Evolutionary conservation across 1,140 invertebrate genomes (phyloP), one percentile per base, ranked within the genome.

Genomic region (Zaprionus nigranus): DNA sequence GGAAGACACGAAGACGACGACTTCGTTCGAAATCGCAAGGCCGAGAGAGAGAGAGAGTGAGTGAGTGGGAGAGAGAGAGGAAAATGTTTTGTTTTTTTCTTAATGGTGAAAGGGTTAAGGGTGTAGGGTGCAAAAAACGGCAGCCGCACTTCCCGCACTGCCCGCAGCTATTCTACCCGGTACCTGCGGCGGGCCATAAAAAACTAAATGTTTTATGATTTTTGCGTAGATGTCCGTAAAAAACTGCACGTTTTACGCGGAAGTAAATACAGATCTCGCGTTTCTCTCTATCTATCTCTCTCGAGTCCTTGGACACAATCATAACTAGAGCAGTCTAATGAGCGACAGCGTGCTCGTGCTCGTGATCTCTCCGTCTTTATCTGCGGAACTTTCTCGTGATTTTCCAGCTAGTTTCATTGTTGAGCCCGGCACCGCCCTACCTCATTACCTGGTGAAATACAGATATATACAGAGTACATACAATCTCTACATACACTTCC

Each of bases 371-470:
- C n/a, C 40, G 64, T 46, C 38, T 43, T 49, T 4, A 24, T 28
- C 40, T 20, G 40, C 62, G 69, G 74, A 81, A 76, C 36, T 68
- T 90, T 90, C 81, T 90, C 81, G 81, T 87, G 84, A 90, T 88
- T 88, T 88, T 88, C 84, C 84, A 81, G 67, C 65, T 46, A 88
- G 56, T 81, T 87, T 88, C 84, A 88, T 88, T 88, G 84, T 88
- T 78, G 67, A 79, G 59, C 64, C 60, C 61, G 34, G 6, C 22
- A 11, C 11, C 28, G 60, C 30, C 40, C 26, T 40, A 62, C 24
- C 58, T 60, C 62, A 72, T 88, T 87, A 87, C 84, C 84, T 87
- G 84, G 49, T 26, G 51, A 38, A 51, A 65, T 56, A 65, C 60
- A 73, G 72, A 77, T 60, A 26, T 20, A 22, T 38, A 69, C 30